A percentile compares a stretch with the other conserved stretches of the same genome.
Evolutionary conservation across 2,113 vertebrate genomes (phyloP).

Genomic region (Phalacrocorax aristotelis): DNA sequence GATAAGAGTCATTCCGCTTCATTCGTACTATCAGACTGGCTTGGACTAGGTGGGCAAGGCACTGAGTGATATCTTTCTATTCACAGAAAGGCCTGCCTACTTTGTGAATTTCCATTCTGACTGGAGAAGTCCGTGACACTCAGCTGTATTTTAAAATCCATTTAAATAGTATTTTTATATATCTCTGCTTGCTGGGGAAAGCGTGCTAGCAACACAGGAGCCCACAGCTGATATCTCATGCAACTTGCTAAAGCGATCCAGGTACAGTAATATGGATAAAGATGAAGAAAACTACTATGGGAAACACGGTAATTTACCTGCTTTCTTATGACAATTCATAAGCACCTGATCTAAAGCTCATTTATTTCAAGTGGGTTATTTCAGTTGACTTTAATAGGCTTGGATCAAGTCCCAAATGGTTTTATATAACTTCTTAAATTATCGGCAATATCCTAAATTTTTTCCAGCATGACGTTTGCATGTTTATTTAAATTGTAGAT

Average conservation of each 20-base stretch:
- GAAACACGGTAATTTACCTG: slow-evolving; percentile 55
- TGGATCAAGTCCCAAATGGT: neutral
- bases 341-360: neutral
- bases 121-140: neutral
- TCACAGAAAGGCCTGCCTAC: neutral
- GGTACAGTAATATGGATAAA: slow-evolving; percentile 3
- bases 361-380: neutral
- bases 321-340: neutral
- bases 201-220: neutral
- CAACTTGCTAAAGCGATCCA: neutral
- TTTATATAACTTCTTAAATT: neutral
- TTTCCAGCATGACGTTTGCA: neutral
- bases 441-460: neutral
- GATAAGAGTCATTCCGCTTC: neutral
- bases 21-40: neutral
- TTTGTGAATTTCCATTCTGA: neutral
- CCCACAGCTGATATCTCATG: neutral
- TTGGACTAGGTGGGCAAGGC: neutral
- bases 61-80: neutral
- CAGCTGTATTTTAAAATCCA: slow-evolving; percentile 48
- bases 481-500: neutral
- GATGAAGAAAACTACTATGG: slow-evolving; percentile 55
- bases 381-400: neutral
- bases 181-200: neutral
- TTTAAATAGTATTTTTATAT: neutral